These are phyloP conservation scores for Spialia ferax DNA, from an alignment of 2,888 invertebrate genomes.

Conservation along the genomic window DNA sequence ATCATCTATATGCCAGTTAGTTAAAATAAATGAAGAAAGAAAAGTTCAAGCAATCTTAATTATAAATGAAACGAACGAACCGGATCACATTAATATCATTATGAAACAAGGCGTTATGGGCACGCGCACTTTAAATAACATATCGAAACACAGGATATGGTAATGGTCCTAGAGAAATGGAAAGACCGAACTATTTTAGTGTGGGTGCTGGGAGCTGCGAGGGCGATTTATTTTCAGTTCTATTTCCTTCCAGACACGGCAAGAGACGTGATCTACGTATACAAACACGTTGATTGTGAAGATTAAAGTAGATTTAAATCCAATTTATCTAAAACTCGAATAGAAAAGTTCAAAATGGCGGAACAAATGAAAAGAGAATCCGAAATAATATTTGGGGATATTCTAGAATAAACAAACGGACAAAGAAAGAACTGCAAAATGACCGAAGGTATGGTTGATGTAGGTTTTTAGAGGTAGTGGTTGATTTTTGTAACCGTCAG, in stretches of 20 bases:
- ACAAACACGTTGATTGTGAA: conserved; percentile 42
- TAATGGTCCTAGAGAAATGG: conserved; percentile 80
- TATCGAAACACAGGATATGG: conserved; percentile 80
- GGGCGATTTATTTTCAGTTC: conserved; percentile 83
- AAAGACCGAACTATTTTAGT: conserved; percentile 81
- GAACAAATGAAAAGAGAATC: not conserved
- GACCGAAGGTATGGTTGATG: too few species aligned
- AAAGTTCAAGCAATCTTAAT: not conserved
- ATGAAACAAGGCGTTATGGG: conserved; percentile 51
- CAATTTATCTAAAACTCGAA: conserved; percentile 24
- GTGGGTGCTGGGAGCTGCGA: conserved; percentile 68
- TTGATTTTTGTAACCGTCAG: too few species aligned
- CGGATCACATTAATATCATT: conserved; percentile 30
- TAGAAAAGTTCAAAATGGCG: not conserved
- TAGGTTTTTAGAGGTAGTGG: too few species aligned
- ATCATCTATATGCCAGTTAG: too few species aligned
- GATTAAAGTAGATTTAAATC: conserved; percentile 45
- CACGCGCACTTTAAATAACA: conserved; percentile 62
- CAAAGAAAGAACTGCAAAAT: too few species aligned
- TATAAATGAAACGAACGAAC: conserved; percentile 9
- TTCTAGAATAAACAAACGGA: too few species aligned
- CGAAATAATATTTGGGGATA: not conserved
- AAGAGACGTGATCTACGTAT: conserved; percentile 49
- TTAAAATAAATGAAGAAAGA: not conserved
- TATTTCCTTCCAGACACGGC: conserved; percentile 75